A percentile compares a stretch with the other conserved stretches of the same genome.
Conservation (phyloP, 2,113 vertebrate genomes). For the Phalacrocorax aristotelis region DNA sequence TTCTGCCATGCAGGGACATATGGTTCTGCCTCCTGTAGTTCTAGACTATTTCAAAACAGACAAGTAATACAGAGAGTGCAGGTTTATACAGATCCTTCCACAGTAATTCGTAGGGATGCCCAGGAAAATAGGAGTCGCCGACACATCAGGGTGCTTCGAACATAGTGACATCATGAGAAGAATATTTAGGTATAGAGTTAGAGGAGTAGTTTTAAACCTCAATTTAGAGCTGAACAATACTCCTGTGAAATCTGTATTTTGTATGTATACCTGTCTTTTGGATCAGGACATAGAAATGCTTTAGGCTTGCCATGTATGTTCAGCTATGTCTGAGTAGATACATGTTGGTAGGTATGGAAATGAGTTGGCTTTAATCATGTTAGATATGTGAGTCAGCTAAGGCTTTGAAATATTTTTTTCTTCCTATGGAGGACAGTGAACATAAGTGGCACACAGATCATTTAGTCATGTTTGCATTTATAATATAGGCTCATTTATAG, state of each 20-base stretch:
- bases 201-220: neutral
- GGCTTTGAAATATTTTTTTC: neutral
- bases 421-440: neutral
- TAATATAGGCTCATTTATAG: neutral
- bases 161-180: neutral
- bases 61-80: neutral
- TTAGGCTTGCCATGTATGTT: neutral
- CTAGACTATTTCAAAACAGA: neutral
- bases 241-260: neutral
- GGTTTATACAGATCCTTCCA: neutral
- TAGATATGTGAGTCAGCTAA: neutral
- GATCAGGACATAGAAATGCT: neutral
- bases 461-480: neutral
- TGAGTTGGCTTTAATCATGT: neutral
- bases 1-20: neutral
- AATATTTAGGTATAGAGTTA: neutral
- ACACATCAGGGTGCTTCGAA: neutral
- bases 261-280: neutral
- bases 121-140: neutral
- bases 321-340: neutral
- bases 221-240: neutral
- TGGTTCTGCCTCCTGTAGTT: neutral
- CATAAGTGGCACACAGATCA: neutral
- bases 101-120: neutral
- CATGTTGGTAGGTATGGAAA: neutral